Percentiles rank a stretch among this genome's conserved stretches.
Conservation (phyloP, 2,797 vertebrate species). For the Poecilia gillii region DNA sequence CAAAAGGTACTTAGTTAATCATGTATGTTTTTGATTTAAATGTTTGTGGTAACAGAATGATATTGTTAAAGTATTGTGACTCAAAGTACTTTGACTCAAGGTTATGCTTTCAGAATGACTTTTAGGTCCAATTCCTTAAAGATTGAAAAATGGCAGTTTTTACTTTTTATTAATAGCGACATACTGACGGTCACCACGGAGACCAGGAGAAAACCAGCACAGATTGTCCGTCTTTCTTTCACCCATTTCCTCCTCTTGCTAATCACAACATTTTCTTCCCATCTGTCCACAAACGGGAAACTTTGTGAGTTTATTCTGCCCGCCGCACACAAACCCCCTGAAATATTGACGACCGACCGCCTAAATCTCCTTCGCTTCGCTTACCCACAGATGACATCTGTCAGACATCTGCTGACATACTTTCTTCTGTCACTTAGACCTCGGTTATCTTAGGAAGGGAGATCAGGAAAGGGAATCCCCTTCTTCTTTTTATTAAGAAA, state of each 20-base stretch:
- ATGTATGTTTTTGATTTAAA: not conserved
- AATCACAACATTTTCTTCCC: conserved; percentile 60
- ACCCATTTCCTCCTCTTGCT: conserved; percentile 36
- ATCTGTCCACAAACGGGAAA: conserved; percentile 48
- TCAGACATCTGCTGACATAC: conserved; percentile 59
- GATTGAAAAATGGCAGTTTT: conserved; percentile 2
- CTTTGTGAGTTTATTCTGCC: conserved; percentile 15
- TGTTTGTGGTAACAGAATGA: not conserved
- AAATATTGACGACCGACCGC: conserved; percentile 41
- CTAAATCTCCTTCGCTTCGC: conserved; percentile 52
- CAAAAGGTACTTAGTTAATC: not conserved
- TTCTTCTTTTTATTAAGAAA: conserved; percentile 2
- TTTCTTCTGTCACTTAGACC: conserved; percentile 6
- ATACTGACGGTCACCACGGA: not conserved
- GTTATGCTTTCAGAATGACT: not conserved
- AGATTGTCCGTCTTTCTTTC: conserved; percentile 47
- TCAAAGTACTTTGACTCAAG: not conserved
- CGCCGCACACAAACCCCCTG: conserved; percentile 22
- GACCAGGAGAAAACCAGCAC: conserved; percentile 8
- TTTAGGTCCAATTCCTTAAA: not conserved
- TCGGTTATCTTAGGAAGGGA: not conserved
- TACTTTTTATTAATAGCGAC: not conserved
- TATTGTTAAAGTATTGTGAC: not conserved
- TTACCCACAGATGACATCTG: conserved; percentile 64
- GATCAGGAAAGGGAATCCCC: not conserved